A percentile compares a stretch with the other conserved stretches of the same genome.
Evolutionary conservation across 2,797 vertebrate species (phyloP).

Genomic region (Manis javanica): DNA sequence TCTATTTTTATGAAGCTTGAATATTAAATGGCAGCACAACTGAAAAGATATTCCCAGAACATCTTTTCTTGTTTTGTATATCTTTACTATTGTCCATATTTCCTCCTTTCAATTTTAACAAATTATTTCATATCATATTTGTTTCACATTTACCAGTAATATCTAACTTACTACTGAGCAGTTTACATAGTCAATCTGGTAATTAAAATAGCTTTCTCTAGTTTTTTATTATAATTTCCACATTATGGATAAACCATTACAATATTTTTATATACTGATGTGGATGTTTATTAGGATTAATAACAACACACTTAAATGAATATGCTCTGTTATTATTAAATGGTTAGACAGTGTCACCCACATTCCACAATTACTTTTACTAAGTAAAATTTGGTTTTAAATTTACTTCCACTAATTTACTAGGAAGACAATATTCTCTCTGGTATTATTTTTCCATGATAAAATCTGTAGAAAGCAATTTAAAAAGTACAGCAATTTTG

Average conservation of each 20-base stretch:
- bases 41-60: not conserved
- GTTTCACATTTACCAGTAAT: not conserved
- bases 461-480: not conserved
- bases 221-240: not conserved
- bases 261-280: not conserved
- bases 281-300: not conserved
- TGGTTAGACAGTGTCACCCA: not conserved
- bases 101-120: not conserved
- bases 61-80: not conserved
- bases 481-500: not conserved
- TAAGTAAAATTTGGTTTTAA: slow-evolving; percentile 33
- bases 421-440: not conserved
- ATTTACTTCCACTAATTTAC: not conserved
- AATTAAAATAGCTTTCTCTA: slow-evolving; percentile 10
- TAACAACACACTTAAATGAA: not conserved
- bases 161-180: not conserved
- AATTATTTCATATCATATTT: not conserved
- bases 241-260: not conserved
- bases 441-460: not conserved
- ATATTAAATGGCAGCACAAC: not conserved
- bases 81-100: not conserved
- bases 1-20: not conserved
- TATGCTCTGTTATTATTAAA: not conserved
- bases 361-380: not conserved
- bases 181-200: not conserved